Evolutionary conservation across 2,113 vertebrate genomes (phyloP).

Genomic region (Poeciliopsis retropinna): DNA sequence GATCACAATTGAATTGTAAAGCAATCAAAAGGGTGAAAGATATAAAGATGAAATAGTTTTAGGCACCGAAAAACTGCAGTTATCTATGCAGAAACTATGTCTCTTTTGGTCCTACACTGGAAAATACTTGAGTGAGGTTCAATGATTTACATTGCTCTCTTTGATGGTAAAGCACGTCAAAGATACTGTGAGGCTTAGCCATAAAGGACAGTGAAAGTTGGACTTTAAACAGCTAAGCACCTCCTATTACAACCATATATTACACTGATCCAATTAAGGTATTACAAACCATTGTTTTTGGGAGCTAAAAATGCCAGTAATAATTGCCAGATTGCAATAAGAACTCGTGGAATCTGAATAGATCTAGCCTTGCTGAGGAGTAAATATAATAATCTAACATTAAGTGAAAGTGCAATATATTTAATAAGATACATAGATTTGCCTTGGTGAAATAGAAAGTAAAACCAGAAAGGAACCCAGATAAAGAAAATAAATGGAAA

Average conservation of each 20-base stretch:
- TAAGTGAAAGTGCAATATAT: slow-evolving; percentile 5
- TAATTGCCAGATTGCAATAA: slow-evolving; percentile 40
- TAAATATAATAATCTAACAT: slow-evolving; percentile 16
- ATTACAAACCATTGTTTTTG: slow-evolving; percentile 10
- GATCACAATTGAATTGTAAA: too few species aligned
- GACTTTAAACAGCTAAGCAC: slow-evolving; percentile 2
- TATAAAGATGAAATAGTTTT: too few species aligned
- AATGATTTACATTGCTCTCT: slow-evolving; percentile 5
- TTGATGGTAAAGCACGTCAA: slow-evolving; percentile 14
- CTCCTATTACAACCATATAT: slow-evolving; percentile 26
- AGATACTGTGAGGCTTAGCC: neutral
- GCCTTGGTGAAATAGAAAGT: neutral
- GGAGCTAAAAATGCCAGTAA: slow-evolving; percentile 19
- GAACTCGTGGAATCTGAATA: slow-evolving; percentile 13
- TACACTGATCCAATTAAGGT: slow-evolving; percentile 21
- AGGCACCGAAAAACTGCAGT: neutral
- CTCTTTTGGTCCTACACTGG: neutral
- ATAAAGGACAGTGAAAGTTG: slow-evolving; percentile 2
- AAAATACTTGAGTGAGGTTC: slow-evolving; percentile 18
- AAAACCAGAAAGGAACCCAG: neutral
- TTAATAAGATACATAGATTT: neutral
- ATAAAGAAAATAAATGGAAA: neutral
- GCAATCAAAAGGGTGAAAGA: too few species aligned
- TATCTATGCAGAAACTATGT: neutral
- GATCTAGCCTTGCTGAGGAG: slow-evolving; percentile 21